A percentile compares a stretch with the other conserved stretches of the same genome.
Conservation (phyloP, 2,113 vertebrate species). For the Rousettus leschenaultii region DNA sequence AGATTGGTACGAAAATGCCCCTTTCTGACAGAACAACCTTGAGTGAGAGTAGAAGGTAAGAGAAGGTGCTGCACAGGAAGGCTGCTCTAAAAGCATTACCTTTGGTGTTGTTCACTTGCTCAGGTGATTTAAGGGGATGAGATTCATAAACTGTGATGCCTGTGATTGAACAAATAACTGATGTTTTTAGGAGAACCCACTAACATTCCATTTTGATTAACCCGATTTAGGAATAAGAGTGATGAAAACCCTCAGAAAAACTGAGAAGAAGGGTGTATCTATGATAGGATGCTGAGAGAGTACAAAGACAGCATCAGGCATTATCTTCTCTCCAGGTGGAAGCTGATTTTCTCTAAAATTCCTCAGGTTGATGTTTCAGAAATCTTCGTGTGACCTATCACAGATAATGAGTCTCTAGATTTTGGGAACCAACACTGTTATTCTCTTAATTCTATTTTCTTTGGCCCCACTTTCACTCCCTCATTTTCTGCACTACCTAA, state of each 20-base stretch:
- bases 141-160: neutral
- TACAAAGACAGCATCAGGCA: neutral
- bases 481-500: neutral
- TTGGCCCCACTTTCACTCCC: neutral
- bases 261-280: neutral
- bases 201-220: neutral
- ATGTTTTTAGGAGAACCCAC: neutral
- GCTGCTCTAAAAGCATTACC: neutral
- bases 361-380: neutral
- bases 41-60: neutral
- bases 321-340: neutral
- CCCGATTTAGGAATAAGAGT: neutral
- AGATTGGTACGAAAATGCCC: neutral
- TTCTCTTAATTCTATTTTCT: neutral
- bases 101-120: neutral
- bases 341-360: neutral
- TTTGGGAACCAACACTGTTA: neutral
- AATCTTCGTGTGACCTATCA: neutral
- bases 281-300: neutral
- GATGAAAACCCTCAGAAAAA: neutral
- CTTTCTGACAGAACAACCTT: neutral
- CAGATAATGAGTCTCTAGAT: neutral
- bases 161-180: neutral
- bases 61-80: rapidly evolving
- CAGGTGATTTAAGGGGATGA: neutral